Conservation (phyloP, 1,140 invertebrate species). For the Anthonomus grandis region DNA sequence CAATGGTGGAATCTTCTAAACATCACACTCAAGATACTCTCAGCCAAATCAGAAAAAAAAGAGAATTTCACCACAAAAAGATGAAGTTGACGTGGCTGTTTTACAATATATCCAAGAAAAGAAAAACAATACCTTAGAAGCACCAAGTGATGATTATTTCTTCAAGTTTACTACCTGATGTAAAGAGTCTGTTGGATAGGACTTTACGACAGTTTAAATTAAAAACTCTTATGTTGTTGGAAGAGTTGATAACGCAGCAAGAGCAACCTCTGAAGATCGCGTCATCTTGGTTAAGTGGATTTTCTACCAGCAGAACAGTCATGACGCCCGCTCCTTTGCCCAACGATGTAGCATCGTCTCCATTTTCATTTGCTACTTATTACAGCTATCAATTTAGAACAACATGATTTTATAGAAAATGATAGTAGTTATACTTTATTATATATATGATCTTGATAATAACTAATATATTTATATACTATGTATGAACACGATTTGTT, state of each 20-base stretch:
- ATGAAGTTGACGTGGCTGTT: no score
- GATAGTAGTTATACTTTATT: no score
- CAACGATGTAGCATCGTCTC: no score
- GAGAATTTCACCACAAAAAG: background rate
- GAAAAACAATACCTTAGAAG: background rate
- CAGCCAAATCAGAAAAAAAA: background rate
- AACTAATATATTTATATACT: no score
- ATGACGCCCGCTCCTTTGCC: background rate
- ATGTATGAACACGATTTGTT: no score
- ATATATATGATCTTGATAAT: no score
- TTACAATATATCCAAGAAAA: background rate
- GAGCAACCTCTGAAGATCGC: background rate
- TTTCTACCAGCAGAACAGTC: background rate
- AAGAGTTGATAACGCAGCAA: background rate
- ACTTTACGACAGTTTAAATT: background rate
- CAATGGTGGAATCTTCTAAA: no score
- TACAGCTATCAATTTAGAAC: no score
- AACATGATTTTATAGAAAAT: no score
- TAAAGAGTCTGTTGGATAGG: background rate
- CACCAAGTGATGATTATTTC: no score
- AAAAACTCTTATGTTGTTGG: background rate
- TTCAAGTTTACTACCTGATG: background rate
- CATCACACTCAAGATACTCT: no score
- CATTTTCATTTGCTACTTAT: background rate
- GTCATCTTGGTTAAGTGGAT: no score